Conservation (phyloP, 2,888 invertebrate species). For the Dasysyrphus albostriatus region DNA sequence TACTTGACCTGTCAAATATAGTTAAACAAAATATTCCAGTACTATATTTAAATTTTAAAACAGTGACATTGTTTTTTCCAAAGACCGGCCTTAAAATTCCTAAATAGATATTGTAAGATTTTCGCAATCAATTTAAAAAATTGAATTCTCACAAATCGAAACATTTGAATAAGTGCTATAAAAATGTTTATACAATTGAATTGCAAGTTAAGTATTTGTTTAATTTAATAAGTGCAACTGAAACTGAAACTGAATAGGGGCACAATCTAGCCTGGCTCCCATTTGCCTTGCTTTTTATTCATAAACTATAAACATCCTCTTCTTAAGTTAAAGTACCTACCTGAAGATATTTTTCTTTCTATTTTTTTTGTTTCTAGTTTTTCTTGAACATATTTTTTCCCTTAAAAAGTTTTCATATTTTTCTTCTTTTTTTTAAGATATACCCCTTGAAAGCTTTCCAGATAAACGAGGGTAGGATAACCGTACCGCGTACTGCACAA, state of each 20-base stretch:
- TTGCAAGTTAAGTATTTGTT: not conserved
- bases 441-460: conserved; percentile 24
- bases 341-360: not conserved
- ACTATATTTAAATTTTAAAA: too few relatives aligned
- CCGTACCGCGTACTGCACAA: conserved; percentile 11
- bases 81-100: too few relatives aligned
- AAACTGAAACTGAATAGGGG: not conserved
- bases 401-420: conserved; percentile 11
- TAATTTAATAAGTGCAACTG: not conserved
- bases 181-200: not conserved
- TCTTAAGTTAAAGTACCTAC: not conserved
- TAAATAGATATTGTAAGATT: too few relatives aligned
- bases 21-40: too few relatives aligned
- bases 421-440: not conserved
- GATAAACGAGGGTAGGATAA: conserved; percentile 19
- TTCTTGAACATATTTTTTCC: conserved; percentile 16
- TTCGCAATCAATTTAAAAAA: too few relatives aligned
- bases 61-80: too few relatives aligned
- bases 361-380: not conserved
- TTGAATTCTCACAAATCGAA: not conserved
- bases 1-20: too few relatives aligned
- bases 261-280: not conserved
- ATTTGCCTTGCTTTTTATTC: not conserved
- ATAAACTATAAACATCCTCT: conserved; percentile 4
- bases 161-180: not conserved